Evolutionary conservation across 37 sponge, comb jelly and placozoan species (phyloP), one percentile per base, ranked within the genome.

Genomic region (Hormiphora californensis): DNA sequence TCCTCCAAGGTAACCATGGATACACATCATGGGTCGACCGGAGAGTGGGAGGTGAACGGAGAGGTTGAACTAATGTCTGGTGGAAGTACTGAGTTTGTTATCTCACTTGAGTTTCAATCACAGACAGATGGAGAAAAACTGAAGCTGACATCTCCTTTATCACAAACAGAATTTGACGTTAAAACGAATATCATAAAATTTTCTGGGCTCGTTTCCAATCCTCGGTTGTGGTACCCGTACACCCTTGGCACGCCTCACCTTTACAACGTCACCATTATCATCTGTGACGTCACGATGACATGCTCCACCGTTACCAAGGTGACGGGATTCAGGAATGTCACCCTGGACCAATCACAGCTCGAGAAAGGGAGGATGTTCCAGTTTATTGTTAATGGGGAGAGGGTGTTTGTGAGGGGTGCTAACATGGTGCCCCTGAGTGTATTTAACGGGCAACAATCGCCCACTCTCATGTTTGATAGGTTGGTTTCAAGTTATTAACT

Each of bases 381-480:
- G 68, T 49, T 65, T 4, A 40, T 31, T 54, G 32, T 17, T 38
- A 9, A 67, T 85, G 90, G 55, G 40, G 59, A 33, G 69, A 92
- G 93, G 0, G 63, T 97, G 32, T 97, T 89, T 86, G 81, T 86
- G 54, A 94, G 93, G 54, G 98, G 98, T 15, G 91, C 93, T 59
- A 97, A 97, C 69, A 90, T 88, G 85, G 94, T 97, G 37, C 98
- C 98, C 4, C 89, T 90, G 88, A 92, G 93, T 55, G 93, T 95
- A 1, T 97, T 96, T 86, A 88, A 90, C 22, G 90, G 85, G 38
- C 65, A 94, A 40, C 92, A 86, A 0, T 90, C 90, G 31, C 88
- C 65, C 0, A 89, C 87, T 22, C 36, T 27, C 34, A 87, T 90
- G n/a, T n/a, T n/a, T n/a, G n/a, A n/a, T n/a, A n/a, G n/a, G n/a